Evolutionary conservation across 2,797 vertebrate genomes (phyloP).

Genomic region (Peromyscus attwateri): DNA sequence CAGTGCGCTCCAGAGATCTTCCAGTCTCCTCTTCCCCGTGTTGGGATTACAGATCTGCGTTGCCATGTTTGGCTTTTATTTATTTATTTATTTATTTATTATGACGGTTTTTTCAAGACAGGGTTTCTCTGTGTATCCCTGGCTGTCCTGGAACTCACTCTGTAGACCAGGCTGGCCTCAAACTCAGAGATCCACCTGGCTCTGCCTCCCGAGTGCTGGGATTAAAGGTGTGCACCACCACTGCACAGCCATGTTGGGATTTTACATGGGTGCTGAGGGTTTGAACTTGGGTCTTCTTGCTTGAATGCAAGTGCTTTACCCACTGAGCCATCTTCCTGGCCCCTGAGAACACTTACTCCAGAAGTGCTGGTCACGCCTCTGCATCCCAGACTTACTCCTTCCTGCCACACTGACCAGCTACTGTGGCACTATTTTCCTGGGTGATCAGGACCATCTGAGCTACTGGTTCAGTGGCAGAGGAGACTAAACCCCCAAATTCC

Average conservation of each 20-base stretch:
- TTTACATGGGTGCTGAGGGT: background rate
- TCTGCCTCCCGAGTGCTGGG: background rate
- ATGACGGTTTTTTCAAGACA: background rate
- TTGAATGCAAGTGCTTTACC: background rate
- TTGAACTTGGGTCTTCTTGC: background rate
- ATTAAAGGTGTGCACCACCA: background rate
- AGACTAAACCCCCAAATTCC: background rate
- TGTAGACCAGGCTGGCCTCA: background rate
- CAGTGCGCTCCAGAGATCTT: background rate
- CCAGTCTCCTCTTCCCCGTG: background rate
- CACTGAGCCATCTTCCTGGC: background rate
- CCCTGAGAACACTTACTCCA: background rate
- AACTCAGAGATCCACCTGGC: background rate
- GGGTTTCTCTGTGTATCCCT: background rate
- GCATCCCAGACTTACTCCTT: background rate
- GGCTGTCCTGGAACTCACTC: background rate
- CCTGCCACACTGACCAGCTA: background rate
- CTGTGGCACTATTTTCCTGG: background rate
- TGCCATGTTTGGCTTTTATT: background rate
- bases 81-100: background rate
- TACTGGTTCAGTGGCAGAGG: constrained; percentile 11
- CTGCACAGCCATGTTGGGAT: background rate
- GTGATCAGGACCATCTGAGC: background rate
- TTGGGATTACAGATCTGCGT: background rate
- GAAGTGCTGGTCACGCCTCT: background rate